Conservation (phyloP, 1,140 invertebrate species). For the Bursaphelenchus mucronatus region DNA sequence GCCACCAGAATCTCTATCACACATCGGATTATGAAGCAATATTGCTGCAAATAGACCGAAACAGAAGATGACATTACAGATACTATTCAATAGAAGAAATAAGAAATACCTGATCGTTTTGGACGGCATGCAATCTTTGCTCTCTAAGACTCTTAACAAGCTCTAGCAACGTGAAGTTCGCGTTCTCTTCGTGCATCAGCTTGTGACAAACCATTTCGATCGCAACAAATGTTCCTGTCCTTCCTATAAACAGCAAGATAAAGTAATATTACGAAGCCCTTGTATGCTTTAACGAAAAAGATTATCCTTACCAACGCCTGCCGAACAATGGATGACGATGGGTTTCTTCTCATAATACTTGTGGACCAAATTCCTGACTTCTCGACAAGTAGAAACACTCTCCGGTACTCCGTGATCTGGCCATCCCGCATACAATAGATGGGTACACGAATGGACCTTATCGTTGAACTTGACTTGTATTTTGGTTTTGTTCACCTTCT, state of each 20-base stretch:
- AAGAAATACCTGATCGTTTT: constrained; percentile 34
- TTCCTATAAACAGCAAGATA: constrained; percentile 21
- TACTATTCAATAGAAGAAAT: neutral
- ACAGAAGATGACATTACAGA: no score
- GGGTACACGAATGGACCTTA: constrained; percentile 9
- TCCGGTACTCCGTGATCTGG: constrained; percentile 36
- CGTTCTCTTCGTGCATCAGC: constrained; percentile 32
- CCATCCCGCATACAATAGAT: constrained; percentile 30
- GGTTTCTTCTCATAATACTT: constrained; percentile 36
- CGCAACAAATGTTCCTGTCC: constrained; percentile 44
- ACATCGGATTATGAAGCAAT: constrained; percentile 29
- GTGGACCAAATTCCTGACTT: constrained; percentile 39
- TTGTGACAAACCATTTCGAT: constrained; percentile 34
- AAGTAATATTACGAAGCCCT: constrained; percentile 13
- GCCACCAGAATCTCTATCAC: constrained; percentile 32
- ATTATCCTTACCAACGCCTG: constrained; percentile 33
- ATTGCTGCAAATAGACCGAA: constrained; percentile 7
- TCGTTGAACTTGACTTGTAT: constrained; percentile 21
- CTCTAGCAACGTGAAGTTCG: constrained; percentile 33
- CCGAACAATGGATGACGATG: constrained; percentile 35
- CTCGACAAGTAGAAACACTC: constrained; percentile 33
- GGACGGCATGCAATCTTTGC: constrained; percentile 34
- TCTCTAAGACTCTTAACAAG: constrained; percentile 29
- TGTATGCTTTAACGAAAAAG: neutral
- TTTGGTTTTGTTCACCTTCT: constrained; percentile 32